These are phyloP conservation scores for Otocyon megalotis DNA, from an alignment of 2,113 vertebrate species.

Conservation along the genomic window DNA sequence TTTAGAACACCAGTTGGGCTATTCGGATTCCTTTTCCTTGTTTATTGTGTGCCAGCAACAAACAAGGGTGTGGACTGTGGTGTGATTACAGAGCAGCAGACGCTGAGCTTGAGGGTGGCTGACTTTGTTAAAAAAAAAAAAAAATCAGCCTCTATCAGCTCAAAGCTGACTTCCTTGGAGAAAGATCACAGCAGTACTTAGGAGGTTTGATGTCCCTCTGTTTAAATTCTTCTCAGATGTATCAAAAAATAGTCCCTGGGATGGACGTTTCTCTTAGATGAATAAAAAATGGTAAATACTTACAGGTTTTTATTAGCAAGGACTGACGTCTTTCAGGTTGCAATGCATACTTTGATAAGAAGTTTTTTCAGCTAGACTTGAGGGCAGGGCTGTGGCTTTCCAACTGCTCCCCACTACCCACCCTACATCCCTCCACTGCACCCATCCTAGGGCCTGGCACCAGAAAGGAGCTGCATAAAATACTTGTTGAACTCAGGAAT, in stretches of 20 bases:
- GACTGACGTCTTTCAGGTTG: background rate
- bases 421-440: background rate
- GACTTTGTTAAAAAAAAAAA: background rate
- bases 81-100: background rate
- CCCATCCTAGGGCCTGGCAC: background rate
- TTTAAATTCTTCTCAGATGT: conserved; percentile 19
- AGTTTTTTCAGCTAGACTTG: background rate
- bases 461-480: background rate
- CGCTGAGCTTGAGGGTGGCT: background rate
- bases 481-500: background rate
- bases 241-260: background rate
- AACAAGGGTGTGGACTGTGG: background rate
- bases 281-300: background rate
- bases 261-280: background rate
- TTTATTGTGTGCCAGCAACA: background rate
- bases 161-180: background rate
- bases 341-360: background rate
- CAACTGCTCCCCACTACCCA: background rate
- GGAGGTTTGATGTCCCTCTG: background rate
- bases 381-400: background rate
- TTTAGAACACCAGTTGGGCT: background rate
- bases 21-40: background rate
- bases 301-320: background rate
- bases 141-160: background rate
- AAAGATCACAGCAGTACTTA: background rate